Base-by-base conservation (phyloP, 2,888 invertebrate species). In the Melikaiella ostensackeni region DNA sequence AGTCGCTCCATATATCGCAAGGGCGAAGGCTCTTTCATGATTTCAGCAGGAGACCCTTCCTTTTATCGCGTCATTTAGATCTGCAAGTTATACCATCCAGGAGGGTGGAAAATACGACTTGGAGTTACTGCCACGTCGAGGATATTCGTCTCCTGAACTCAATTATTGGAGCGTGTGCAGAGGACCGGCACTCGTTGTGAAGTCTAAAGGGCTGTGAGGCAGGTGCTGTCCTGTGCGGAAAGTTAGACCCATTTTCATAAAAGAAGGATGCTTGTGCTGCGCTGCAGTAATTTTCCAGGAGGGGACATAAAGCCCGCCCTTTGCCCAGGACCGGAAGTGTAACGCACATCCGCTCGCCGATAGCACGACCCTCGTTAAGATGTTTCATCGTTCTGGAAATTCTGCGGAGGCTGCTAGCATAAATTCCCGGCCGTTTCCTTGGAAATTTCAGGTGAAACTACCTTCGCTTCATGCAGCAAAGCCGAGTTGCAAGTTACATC, bases 351-450 rank as follows among this genome's bases (percentile, higher is more conserved):
- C 84, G 84, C 78, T 83, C 82, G 80, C 83, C 86, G 85, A 86
- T 86, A 85, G 84, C 83, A 82, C 80, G 85, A 82, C 84, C 84
- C 84, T 85, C 87, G 84, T 87, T 86, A 87, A 85, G 84, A 87
- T 84, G 86, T 86, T 85, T 84, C 77, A 62, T 55, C 55, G 77
- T 75, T 77, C 82, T 79, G 80, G 81, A 83, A 86, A 82, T 84
- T 85, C 82, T 50, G 81, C 80, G 74, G 76, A 77, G 80, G 73
- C 73, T 77, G 76, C 64, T 62, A 75, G 79, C 80, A 83, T 84
- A 86, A 87, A 86, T 85, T 86, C 85, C 80, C 79, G 76, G 75
- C 79, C 82, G 84, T 84, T 84, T 87, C 81, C 35, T 78, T 74
- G 57, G 57, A 77, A 80, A 78, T 79, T 79, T 82, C 70, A 50